Evolutionary conservation across 2,797 vertebrate species (phyloP).

Genomic region (Semaprochilodus insignis): DNA sequence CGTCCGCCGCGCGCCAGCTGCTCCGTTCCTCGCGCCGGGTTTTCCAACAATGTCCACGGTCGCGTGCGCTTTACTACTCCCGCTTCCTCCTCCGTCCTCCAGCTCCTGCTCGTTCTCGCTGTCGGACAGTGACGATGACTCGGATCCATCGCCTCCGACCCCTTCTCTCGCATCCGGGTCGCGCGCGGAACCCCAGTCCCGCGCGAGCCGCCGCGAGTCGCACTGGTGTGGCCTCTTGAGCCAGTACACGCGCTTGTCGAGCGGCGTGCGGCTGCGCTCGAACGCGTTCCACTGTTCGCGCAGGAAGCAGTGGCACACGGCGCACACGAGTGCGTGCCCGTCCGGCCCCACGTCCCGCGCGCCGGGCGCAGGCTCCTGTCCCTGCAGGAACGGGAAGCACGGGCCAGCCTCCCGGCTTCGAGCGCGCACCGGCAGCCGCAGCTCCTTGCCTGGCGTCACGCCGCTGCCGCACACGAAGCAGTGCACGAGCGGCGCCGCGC

Average conservation of each 20-base stretch:
- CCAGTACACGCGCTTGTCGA: constrained; percentile 99
- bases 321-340: constrained; percentile 89
- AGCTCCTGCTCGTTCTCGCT: constrained; percentile 87
- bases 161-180: constrained; percentile 74
- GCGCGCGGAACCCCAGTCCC: constrained; percentile 80
- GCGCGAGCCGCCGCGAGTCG: constrained; percentile 80
- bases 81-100: constrained; percentile 66
- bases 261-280: constrained; percentile 91
- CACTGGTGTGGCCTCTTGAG: constrained; percentile 95
- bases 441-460: constrained; percentile 88
- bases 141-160: constrained; percentile 76
- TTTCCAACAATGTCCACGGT: constrained; percentile 30
- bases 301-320: constrained; percentile 94
- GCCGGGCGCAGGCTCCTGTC: constrained; percentile 93
- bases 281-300: constrained; percentile 96
- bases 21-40: constrained; percentile 64
- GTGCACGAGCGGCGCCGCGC: constrained; percentile 79
- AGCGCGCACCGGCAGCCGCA: constrained; percentile 84
- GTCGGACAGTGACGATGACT: constrained; percentile 91
- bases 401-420: constrained; percentile 78
- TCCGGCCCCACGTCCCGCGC: constrained; percentile 86
- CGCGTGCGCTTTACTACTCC: constrained; percentile 20
- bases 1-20: background rate
- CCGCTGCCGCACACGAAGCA: constrained; percentile 94
- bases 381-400: constrained; percentile 94